Conservation (phyloP, 2,888 invertebrate species). For the Nemoura dubitans region DNA sequence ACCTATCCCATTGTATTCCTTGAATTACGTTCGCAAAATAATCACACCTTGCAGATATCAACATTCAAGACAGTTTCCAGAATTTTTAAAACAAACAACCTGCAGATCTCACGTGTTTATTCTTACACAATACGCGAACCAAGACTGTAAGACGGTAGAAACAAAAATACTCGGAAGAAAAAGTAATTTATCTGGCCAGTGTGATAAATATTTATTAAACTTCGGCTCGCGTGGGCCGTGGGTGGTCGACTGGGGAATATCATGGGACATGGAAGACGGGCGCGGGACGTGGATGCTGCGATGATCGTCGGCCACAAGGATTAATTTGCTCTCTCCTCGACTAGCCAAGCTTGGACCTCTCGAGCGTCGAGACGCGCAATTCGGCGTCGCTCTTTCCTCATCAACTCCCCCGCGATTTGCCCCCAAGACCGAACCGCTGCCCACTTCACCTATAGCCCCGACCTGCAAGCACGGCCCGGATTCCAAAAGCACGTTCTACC, state of each 20-base stretch:
- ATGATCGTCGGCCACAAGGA: neutral
- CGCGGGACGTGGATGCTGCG: neutral
- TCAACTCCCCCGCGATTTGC: neutral
- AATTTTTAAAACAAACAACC: neutral
- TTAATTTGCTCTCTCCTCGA: neutral
- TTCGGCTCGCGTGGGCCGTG: neutral
- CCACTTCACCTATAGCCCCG: neutral
- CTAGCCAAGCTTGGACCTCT: neutral
- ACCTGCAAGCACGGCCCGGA: too few relatives aligned
- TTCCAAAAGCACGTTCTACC: too few relatives aligned
- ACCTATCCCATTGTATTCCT: too few relatives aligned
- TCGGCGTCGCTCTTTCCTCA: neutral
- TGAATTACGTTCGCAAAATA: too few relatives aligned
- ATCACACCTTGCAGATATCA: too few relatives aligned
- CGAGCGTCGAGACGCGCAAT: neutral
- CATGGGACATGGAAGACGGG: neutral
- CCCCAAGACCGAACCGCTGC: neutral
- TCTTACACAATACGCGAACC: neutral
- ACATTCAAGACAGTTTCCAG: neutral
- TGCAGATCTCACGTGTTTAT: neutral
- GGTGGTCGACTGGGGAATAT: neutral
- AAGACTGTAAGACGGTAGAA: neutral
- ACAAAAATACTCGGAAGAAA: neutral
- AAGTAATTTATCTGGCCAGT: neutral
- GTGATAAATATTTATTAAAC: slow-evolving; percentile 1